These are phyloP conservation scores for Passerculus sandwichensis DNA, from an alignment of 2,797 vertebrate genomes.

Conservation along the genomic window DNA sequence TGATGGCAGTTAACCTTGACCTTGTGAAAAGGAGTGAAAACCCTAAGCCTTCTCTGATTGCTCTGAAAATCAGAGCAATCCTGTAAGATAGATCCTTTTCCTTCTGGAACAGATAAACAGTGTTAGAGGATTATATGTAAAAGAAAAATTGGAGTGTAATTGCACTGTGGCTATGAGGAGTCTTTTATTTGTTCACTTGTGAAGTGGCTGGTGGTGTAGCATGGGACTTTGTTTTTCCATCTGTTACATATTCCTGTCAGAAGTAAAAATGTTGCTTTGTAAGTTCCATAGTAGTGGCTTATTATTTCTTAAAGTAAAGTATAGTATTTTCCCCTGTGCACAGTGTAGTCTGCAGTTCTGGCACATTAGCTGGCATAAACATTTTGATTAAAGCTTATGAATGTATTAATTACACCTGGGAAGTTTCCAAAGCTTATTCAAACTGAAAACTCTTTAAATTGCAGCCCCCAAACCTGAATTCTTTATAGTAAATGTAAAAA, in stretches of 20 bases:
- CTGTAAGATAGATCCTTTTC: background rate
- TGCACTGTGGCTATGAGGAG: background rate
- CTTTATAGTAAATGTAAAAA: background rate
- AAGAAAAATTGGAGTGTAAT: slow-evolving; percentile 9
- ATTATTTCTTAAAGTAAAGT: slow-evolving; percentile 60
- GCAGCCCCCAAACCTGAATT: background rate
- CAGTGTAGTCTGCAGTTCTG: slow-evolving; percentile 45
- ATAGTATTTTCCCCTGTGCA: slow-evolving; percentile 30
- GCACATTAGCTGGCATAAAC: slow-evolving; percentile 64
- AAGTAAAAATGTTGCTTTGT: background rate
- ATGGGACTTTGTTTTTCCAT: slow-evolving; percentile 45
- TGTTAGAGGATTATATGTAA: background rate
- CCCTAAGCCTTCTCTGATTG: background rate
- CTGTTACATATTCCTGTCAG: slow-evolving; percentile 28
- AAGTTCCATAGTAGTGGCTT: slow-evolving; percentile 2
- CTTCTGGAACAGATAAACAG: background rate
- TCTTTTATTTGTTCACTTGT: slow-evolving; percentile 8
- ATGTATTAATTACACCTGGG: slow-evolving; percentile 72
- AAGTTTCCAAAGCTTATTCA: slow-evolving; percentile 59
- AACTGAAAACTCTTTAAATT: slow-evolving; percentile 6
- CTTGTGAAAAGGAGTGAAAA: background rate
- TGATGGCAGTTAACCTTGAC: background rate
- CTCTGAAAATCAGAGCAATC: background rate
- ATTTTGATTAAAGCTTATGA: slow-evolving; percentile 71
- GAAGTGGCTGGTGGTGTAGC: background rate